Evolutionary conservation across 2,113 vertebrate species (phyloP), one percentile per base, ranked within the genome.

Genomic region (Heliornis fulica): DNA sequence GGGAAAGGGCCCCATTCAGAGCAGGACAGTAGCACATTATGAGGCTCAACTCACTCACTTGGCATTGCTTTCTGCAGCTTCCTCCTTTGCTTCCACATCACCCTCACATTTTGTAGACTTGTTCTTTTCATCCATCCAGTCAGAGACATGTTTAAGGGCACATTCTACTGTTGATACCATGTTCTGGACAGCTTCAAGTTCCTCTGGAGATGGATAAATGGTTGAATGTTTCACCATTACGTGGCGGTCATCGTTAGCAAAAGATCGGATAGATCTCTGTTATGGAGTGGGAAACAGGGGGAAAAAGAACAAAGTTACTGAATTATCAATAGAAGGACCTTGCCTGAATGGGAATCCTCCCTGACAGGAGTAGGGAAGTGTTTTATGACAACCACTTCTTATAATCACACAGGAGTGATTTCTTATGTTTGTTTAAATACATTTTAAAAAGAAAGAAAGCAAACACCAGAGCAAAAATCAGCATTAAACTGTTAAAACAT

Each of bases 181-280:
- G 93, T 99, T 99, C 98, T 99, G 99, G 66, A 99, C 99, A 51
- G 99, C 99, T 97, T 99, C 99, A 81, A 99, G 98, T 96, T 99
- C 99, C 85, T 99, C 99, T 17, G 99, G 99, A 96, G 99, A 99
- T 36, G 99, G 99, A 97, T 99, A 99, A 95, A 99, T 99, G 95
- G 99, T 98, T 96, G 99, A 99, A 98, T 99, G 99, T 87, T 99
- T 99, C 79, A 99, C 99, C 99, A 99, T 99, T 93, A 99, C 99
- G 43, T 99, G 99, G 97, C 99, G 99, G 98, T 99, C 99, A 97
- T 99, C 99, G 23, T 99, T 99, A 90, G 99, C 99, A 94, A 99
- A 99, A 91, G 99, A 99, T 93, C 99, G 98, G 97, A 99, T 99
- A 89, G 99, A 99, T 98, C 99, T 99, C 99, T 99, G 98, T 94